A percentile compares a stretch with the other conserved stretches of the same genome.
phyloP scores from a whole-genome alignment of 2,797 vertebrate species.

The Aotus griseimembra region DNA sequence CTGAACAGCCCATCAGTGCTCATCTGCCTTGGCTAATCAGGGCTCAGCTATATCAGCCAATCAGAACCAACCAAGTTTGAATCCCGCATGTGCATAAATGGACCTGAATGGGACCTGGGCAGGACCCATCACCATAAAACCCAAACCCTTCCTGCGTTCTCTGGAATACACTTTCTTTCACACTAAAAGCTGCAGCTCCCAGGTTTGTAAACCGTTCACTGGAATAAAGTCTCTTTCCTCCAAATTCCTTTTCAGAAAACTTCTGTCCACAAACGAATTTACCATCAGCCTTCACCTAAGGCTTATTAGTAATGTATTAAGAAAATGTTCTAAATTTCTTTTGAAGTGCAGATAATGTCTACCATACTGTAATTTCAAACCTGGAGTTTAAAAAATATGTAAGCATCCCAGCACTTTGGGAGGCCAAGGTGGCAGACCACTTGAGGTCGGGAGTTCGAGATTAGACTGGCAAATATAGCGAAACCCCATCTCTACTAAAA shows the following conservation, averaged over 20 bases:
- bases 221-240: background rate
- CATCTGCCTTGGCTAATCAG: background rate
- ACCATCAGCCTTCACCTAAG: background rate
- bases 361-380: background rate
- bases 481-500: no score
- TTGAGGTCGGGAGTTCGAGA: no score
- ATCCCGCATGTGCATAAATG: background rate
- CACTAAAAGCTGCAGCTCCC: background rate
- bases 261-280: background rate
- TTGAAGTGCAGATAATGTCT: background rate
- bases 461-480: no score
- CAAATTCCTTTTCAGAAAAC: background rate
- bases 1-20: background rate
- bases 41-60: background rate
- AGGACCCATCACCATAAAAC: background rate
- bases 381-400: background rate
- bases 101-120: background rate
- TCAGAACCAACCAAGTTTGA: background rate
- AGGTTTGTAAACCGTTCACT: background rate
- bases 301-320: background rate
- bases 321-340: background rate
- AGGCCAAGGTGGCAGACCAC: no score
- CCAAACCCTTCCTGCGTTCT: background rate
- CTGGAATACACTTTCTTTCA: background rate
- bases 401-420: no score